These are phyloP conservation scores for Lypha dubia DNA, from an alignment of 2,888 invertebrate genomes.

Conservation along the genomic window DNA sequence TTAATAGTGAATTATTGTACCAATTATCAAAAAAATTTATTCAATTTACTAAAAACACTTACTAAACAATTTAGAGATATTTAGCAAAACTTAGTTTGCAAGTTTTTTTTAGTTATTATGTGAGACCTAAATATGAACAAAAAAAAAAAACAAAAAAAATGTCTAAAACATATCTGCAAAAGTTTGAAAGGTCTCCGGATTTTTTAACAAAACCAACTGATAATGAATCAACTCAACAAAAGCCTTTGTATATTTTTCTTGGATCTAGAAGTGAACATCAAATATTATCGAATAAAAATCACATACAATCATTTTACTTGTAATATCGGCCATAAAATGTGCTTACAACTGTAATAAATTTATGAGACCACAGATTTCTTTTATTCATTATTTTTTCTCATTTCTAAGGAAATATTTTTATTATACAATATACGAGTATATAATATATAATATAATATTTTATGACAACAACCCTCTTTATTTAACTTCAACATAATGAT, in stretches of 20 bases:
- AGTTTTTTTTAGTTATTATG: too few species aligned
- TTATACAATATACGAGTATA: not conserved
- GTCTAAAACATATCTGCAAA: too few species aligned
- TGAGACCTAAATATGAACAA: too few species aligned
- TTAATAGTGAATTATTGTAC: too few species aligned
- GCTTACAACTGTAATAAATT: conserved; percentile 28
- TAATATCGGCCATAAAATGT: not conserved
- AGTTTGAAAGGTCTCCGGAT: too few species aligned
- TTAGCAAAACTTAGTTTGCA: too few species aligned
- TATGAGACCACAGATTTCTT: not conserved
- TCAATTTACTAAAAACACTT: too few species aligned
- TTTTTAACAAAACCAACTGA: not conserved
- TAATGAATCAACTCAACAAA: not conserved
- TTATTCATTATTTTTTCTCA: conserved; percentile 4
- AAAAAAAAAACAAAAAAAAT: too few species aligned
- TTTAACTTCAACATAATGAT: not conserved
- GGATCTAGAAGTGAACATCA: not conserved
- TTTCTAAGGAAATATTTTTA: conserved; percentile 2
- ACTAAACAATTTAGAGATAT: too few species aligned
- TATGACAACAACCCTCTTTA: conserved; percentile 42
- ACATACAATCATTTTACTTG: not conserved
- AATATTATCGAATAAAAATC: not conserved
- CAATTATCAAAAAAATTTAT: too few species aligned
- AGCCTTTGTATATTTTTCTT: not conserved
- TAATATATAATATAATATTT: conserved; percentile 10